Percentiles rank a stretch among this genome's conserved stretches.
These are phyloP conservation scores for Athene cunicularia DNA, from an alignment of 2,113 vertebrate species.

Conservation along the genomic window DNA sequence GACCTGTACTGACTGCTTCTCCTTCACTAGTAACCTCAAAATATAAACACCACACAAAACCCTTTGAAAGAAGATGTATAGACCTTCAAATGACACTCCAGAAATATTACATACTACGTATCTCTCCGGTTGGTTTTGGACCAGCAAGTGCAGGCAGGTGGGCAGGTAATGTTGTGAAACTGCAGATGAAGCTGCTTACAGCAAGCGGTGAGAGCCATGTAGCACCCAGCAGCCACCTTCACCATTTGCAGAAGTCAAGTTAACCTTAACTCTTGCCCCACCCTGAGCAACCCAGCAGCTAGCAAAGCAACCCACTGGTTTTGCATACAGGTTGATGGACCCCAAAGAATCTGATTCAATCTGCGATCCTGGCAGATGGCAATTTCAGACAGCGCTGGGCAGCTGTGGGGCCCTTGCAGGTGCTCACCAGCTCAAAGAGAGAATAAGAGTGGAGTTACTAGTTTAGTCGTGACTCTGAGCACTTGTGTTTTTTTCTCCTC, in stretches of 20 bases:
- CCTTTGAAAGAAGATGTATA: background rate
- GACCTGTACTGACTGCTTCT: background rate
- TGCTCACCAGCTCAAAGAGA: slow-evolving; percentile 33
- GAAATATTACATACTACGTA: background rate
- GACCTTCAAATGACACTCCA: background rate
- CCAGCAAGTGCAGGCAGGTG: background rate
- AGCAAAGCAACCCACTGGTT: background rate
- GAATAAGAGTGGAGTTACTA: background rate
- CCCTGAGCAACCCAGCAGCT: background rate
- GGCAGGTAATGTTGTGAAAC: background rate
- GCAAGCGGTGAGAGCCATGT: rapidly evolving
- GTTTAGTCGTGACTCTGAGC: background rate
- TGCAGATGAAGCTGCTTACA: background rate
- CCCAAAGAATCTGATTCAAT: background rate
- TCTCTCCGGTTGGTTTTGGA: background rate
- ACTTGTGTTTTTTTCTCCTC: slow-evolving; percentile 13
- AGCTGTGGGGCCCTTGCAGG: background rate
- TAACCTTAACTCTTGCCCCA: background rate
- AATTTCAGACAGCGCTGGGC: background rate
- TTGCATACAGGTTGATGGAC: background rate
- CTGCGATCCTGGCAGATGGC: background rate
- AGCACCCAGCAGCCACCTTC: background rate
- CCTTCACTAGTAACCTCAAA: slow-evolving; percentile 13
- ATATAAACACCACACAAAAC: background rate
- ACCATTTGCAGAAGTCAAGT: background rate